These are phyloP conservation scores for Rhabdophis nuchalis DNA, from an alignment of 2,797 vertebrate genomes.

Conservation along the genomic window DNA sequence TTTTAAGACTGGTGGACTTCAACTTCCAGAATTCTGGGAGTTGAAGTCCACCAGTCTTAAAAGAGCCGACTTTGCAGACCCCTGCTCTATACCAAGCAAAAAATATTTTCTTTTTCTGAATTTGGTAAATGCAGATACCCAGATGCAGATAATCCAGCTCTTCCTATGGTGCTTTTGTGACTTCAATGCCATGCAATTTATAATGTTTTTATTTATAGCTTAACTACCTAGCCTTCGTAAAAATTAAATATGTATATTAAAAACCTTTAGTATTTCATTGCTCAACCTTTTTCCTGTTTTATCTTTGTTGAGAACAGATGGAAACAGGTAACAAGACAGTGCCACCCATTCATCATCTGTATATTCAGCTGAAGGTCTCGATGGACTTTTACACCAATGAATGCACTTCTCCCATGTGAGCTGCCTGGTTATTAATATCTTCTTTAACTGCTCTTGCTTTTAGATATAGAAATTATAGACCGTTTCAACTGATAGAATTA, in stretches of 20 bases:
- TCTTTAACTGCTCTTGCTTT: background rate
- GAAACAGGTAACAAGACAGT: background rate
- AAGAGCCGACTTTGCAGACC: too few relatives aligned
- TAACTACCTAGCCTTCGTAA: background rate
- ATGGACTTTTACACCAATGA: background rate
- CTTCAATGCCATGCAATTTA: background rate
- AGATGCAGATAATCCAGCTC: background rate
- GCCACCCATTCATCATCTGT: background rate
- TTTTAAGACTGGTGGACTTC: too few relatives aligned
- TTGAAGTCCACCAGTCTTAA: too few relatives aligned
- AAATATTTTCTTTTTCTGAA: background rate
- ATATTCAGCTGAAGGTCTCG: background rate
- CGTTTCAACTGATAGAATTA: background rate
- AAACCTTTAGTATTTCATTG: background rate
- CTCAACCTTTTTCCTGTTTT: background rate
- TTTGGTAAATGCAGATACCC: background rate
- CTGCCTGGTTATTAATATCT: background rate
- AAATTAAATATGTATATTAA: background rate
- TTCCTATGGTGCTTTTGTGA: background rate
- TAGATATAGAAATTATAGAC: background rate
- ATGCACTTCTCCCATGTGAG: background rate
- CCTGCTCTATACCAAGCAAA: background rate
- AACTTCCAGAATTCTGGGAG: too few relatives aligned
- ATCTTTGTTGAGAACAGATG: background rate
- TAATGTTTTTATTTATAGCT: background rate